phyloP scores from a whole-genome alignment of 2,797 vertebrate species.

The Oryzias dopingdopingensis region DNA sequence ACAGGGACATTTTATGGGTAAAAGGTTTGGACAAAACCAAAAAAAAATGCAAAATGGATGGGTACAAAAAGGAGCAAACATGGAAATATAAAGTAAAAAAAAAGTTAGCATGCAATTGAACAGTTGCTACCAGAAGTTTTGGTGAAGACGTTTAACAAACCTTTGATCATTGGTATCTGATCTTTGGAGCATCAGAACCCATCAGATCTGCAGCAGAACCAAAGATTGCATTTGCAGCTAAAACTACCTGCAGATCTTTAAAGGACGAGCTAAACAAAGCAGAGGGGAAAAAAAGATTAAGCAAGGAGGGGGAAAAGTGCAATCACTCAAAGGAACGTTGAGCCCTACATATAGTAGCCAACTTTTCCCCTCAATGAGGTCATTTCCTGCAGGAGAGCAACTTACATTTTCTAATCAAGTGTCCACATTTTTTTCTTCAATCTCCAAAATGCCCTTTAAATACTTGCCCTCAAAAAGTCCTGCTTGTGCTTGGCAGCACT shows the following conservation, averaged over 20 bases:
- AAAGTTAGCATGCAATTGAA: background rate
- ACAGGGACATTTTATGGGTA: background rate
- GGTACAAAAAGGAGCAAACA: background rate
- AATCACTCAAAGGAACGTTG: conserved; percentile 62
- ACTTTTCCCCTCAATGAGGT: conserved; percentile 73
- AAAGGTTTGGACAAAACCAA: background rate
- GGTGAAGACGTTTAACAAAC: conserved; percentile 25
- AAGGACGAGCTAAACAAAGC: conserved; percentile 27
- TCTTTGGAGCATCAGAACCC: conserved; percentile 27
- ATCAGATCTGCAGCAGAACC: conserved; percentile 18
- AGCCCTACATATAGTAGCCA: conserved; percentile 63
- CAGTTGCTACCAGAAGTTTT: background rate
- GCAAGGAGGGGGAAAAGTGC: conserved; percentile 61
- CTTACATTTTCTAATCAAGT: conserved; percentile 50
- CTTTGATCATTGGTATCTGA: conserved; percentile 14
- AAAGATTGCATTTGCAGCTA: conserved; percentile 25
- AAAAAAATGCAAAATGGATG: background rate
- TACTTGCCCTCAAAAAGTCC: conserved; percentile 36
- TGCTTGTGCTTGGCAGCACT: conserved; percentile 28
- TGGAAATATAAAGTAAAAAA: background rate
- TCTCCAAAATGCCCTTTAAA: conserved; percentile 29
- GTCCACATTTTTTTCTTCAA: conserved; percentile 28
- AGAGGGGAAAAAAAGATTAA: conserved; percentile 52
- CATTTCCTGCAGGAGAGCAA: conserved; percentile 66
- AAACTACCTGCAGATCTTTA: conserved; percentile 57